phyloP scores from a whole-genome alignment of 2,888 invertebrate species.

The Netelia inedita region DNA sequence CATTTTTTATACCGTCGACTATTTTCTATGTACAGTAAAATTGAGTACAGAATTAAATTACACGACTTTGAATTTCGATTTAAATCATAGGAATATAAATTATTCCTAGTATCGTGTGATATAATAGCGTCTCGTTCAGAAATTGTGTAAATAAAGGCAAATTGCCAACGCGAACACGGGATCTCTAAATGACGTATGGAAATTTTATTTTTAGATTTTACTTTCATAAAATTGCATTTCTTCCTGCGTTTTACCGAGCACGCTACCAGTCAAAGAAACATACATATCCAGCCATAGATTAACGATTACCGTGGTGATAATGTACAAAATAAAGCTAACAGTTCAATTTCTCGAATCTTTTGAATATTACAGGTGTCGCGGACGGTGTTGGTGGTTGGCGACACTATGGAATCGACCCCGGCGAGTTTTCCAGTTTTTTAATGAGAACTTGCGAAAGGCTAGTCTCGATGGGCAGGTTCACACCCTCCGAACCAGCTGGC shows the following conservation, averaged over 20 bases:
- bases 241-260: not conserved
- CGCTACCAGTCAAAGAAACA: conserved; percentile 30
- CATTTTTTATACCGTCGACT: no score
- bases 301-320: not conserved
- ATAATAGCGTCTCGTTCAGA: conserved; percentile 60
- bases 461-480: conserved; percentile 95
- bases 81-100: conserved; percentile 2
- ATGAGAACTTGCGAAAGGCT: conserved; percentile 98
- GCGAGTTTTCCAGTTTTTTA: conserved; percentile 96
- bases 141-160: conserved; percentile 71
- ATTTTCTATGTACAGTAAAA: not conserved
- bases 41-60: not conserved
- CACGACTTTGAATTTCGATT: not conserved
- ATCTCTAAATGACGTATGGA: conserved; percentile 37
- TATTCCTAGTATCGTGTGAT: conserved; percentile 64
- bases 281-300: not conserved
- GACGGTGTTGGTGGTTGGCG: conserved; percentile 99
- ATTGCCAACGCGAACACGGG: conserved; percentile 67
- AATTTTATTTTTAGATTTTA: conserved; percentile 60
- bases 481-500: conserved; percentile 94
- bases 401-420: conserved; percentile 98
- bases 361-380: conserved; percentile 92
- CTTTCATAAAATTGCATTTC: conserved; percentile 37
- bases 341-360: not conserved
- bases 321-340: conserved; percentile 49